phyloP scores from a whole-genome alignment of 2,888 invertebrate species.

The Leucozona laternaria region DNA sequence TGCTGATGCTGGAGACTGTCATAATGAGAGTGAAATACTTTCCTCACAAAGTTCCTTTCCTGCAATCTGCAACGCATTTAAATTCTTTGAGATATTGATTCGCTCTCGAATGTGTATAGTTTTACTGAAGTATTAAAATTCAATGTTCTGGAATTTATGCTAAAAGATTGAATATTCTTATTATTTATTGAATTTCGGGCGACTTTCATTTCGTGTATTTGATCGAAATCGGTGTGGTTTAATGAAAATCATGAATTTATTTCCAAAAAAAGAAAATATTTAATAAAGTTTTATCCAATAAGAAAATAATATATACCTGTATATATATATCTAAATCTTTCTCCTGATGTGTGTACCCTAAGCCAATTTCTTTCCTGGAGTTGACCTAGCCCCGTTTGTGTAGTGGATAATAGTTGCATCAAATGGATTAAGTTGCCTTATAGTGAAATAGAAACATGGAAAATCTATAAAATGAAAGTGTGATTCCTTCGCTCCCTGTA shows the following conservation, averaged over 20 bases:
- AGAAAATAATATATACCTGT: conserved; percentile 15
- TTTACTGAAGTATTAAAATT: conserved; percentile 43
- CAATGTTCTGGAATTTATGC: conserved; percentile 39
- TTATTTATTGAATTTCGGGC: neutral
- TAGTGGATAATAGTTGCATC: conserved; percentile 39
- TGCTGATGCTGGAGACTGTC: conserved; percentile 42
- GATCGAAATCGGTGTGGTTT: neutral
- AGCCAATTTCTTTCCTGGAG: conserved; percentile 57
- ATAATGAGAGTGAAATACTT: conserved; percentile 57
- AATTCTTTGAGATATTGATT: conserved; percentile 73
- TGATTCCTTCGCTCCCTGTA: conserved; percentile 49
- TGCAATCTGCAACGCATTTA: conserved; percentile 67
- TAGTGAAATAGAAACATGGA: conserved; percentile 38
- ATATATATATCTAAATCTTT: conserved; percentile 1
- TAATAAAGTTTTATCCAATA: neutral
- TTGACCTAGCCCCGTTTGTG: conserved; percentile 70
- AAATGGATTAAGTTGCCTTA: conserved; percentile 37
- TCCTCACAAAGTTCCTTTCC: conserved; percentile 56
- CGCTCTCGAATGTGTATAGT: conserved; percentile 63
- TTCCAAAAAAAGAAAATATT: neutral
- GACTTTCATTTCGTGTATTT: neutral
- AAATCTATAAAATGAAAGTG: conserved; percentile 57
- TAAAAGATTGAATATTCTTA: neutral
- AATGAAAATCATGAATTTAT: neutral
- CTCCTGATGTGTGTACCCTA: conserved; percentile 52